A percentile compares a stretch with the other conserved stretches of the same genome.
Evolutionary conservation across 2,888 invertebrate genomes (phyloP).

Genomic region (Cataglyphis rosenhaueri): DNA sequence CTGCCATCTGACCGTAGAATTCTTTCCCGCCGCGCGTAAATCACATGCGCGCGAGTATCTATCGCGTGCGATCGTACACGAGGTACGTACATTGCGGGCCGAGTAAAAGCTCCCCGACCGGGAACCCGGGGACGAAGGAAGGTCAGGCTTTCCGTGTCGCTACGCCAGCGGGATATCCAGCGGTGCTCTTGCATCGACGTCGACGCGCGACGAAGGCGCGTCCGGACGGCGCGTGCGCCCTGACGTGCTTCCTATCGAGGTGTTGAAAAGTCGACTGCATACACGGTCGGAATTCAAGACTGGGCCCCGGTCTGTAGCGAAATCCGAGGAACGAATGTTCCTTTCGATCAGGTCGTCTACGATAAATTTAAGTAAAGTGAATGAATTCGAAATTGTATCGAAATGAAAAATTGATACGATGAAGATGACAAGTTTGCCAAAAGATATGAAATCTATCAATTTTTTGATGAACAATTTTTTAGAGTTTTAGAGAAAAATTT

Average conservation of each 20-base stretch:
- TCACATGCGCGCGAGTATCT: conserved; percentile 25
- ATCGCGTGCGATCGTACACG: conserved; percentile 33
- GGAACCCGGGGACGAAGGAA: conserved; percentile 28
- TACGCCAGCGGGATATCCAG: conserved; percentile 27
- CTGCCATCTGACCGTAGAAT: conserved; percentile 32
- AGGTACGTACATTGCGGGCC: conserved; percentile 39
- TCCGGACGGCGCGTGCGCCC: conserved; percentile 66
- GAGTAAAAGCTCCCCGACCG: conserved; percentile 16
- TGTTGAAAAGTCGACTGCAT: conserved; percentile 73
- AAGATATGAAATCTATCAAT: not conserved
- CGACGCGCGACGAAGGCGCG: conserved; percentile 53
- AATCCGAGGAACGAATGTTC: conserved; percentile 68
- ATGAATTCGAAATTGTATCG: not conserved
- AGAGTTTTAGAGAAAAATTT: not conserved
- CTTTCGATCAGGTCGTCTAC: conserved; percentile 67
- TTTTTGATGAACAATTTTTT: not conserved
- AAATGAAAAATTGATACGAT: not conserved
- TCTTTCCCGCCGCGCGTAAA: conserved; percentile 30
- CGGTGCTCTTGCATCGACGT: conserved; percentile 60
- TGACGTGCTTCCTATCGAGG: conserved; percentile 55
- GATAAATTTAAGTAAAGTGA: not conserved
- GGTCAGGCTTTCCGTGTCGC: conserved; percentile 28
- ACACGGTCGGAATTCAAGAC: conserved; percentile 70
- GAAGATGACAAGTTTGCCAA: not conserved
- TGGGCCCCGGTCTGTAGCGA: conserved; percentile 67